Percentiles rank a stretch among this genome's conserved stretches.
Conservation (phyloP, 2,888 invertebrate genomes). For the Bugulina stolonifera region DNA sequence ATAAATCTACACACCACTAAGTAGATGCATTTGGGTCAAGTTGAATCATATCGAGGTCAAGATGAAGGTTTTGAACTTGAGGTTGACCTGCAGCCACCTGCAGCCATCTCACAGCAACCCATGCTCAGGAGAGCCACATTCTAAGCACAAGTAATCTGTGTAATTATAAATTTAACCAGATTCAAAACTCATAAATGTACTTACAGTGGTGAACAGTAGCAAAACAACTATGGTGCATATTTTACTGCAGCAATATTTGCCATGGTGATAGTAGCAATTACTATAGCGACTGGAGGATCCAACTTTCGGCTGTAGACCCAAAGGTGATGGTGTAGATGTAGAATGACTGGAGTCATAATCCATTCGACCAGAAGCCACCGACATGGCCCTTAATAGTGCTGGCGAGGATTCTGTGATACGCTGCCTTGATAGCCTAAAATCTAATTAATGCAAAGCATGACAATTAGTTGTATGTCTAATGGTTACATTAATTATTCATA, state of each 20-base stretch:
- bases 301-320: not conserved
- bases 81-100: no score
- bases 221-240: conserved; percentile 1
- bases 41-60: no score
- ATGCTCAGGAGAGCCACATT: no score
- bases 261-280: conserved; percentile 1
- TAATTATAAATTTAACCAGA: no score
- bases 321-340: conserved; percentile 4
- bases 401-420: not conserved
- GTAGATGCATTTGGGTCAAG: no score
- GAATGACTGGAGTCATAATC: conserved; percentile 17
- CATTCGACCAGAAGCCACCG: conserved; percentile 2
- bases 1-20: no score
- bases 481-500: no score
- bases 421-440: not conserved
- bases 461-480: no score
- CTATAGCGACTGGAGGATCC: not conserved
- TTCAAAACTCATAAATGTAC: not conserved
- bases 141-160: no score
- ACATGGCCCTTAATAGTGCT: not conserved
- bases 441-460: not conserved
- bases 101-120: no score
- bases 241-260: conserved; percentile 17
- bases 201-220: conserved; percentile 11
- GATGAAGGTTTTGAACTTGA: no score